Base-by-base conservation (phyloP, 2,888 invertebrate species). In the Lathronympha strigana region DNA sequence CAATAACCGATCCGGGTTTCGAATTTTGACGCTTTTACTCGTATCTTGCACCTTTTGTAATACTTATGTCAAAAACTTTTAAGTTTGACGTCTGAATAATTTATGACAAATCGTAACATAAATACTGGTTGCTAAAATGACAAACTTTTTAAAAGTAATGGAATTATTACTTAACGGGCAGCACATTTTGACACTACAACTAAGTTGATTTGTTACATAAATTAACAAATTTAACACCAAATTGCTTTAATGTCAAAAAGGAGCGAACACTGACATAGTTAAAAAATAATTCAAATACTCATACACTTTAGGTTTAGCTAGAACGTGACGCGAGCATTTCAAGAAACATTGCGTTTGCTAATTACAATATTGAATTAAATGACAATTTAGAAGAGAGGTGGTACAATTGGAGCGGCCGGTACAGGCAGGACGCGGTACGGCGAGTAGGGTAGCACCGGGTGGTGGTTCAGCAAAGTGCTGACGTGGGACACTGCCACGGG, bases 401-500 rank as follows among this genome's bases (percentile, higher is more conserved):
- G 66, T 40, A 60, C 53, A 3, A 66, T 38, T 6, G 66, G 66
- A 1, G 54, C 31, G 2, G 58, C 76, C 21, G 76, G 76, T 47
- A 74, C 76, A 11, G 78, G 76, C 23, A 76, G 73, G 13, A 79
- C 74, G 8, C 74, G 71, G 15, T 72, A 70, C 38, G 72, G 71
- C 13, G 74, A 73, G 61, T 74, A 73, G 17, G 77, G 81, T 13
- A 81, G 71, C 11, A 83, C 71, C 2, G 79, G 78, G 11, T 69
- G 74, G 53, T 77, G 74, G 66, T 77, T 74, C 3, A 75, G n/a
- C 1, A 75, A 17, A 0, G 77, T 67, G 67, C 73, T 76, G 67
- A 74, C 72, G 61, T 74, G 77, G 4, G 76, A 71, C 2, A 77
- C 72, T 1, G 75, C 53, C 33, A 84, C 66, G 0, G 84, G 79